Percentiles rank a stretch among this genome's conserved stretches.
phyloP scores from a whole-genome alignment of 1,140 invertebrate genomes.

The Ladona fulva region DNA sequence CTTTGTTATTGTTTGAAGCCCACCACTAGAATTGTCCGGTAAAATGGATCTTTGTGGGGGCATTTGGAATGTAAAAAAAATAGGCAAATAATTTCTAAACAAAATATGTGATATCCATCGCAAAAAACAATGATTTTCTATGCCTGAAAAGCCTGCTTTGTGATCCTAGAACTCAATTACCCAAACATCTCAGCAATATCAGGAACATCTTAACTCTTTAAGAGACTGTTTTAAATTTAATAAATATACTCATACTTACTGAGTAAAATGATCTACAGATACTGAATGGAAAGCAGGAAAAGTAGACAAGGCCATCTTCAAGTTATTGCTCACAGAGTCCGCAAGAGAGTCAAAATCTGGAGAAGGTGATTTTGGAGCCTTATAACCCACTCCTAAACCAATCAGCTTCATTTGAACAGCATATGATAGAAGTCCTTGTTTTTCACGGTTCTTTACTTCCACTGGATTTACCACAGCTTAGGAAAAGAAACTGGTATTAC shows the following conservation, averaged over 20 bases:
- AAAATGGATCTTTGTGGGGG: no score
- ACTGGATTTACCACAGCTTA: not conserved
- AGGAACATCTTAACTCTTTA: not conserved
- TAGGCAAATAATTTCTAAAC: no score
- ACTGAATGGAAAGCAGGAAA: conserved; percentile 65
- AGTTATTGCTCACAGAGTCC: conserved; percentile 52
- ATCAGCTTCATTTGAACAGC: conserved; percentile 63
- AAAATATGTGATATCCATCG: no score
- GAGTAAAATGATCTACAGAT: conserved; percentile 56
- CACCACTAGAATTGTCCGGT: no score
- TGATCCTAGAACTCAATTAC: no score
- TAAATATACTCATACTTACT: conserved; percentile 37
- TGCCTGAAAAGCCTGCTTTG: no score
- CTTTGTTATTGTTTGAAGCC: no score
- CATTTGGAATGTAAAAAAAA: no score
- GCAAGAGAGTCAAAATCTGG: conserved; percentile 64
- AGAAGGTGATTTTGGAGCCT: conserved; percentile 54
- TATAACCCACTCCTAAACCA: conserved; percentile 65
- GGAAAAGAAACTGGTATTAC: not conserved
- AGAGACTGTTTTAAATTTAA: no score
- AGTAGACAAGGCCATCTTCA: conserved; percentile 49
- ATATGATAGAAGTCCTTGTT: conserved; percentile 44
- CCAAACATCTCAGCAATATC: no score
- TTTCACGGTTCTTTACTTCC: not conserved
- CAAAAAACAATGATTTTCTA: no score